Evolutionary conservation across 64 coral and sea anemone genomes (phyloP), one percentile per base, ranked within the genome.

Genomic region (Porites australiensis): DNA sequence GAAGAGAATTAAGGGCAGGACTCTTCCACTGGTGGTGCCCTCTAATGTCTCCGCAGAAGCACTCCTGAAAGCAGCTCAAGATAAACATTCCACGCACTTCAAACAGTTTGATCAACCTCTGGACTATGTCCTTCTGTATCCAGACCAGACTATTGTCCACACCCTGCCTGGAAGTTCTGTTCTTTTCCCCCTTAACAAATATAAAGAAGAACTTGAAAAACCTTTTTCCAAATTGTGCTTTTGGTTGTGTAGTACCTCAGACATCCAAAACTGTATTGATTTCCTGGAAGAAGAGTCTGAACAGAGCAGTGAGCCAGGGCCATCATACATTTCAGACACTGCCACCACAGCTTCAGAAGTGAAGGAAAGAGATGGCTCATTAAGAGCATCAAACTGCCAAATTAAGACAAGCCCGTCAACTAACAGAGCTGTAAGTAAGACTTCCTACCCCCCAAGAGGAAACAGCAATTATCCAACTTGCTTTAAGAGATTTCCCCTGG

Each of bases 191-290:
- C 63, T 93, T 14, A 76, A 93, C 44, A 49, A 58, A 13, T 93
- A 93, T 52, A 93, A 93, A 57, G 52, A 88, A 45, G 91, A 93
- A 58, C 62, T 93, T 50, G 45, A 78, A 45, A 93, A 37, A 37
- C 27, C 27, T 37, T 37, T 37, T 37, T 37, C 27, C 27, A 37
- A 37, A 37, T 37, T 37, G 54, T 57, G 6, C 54, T 57, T 57
- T 57, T 57, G 54, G 54, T 5, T 57, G 12, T 57, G 54, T 12
- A 57, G 54, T 57, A 6, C 54, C 7, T 9, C 54, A 57, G 12
- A 57, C 27, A 1, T 37, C 1, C 27, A 37, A 37, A 37, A 1
- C 27, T 37, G 27, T 57, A 57, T 57, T 57, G 91, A 93, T 69
- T 74, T 81, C 87, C 66, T 65, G 70, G 21, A 72, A 60, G 71